Base-by-base conservation (phyloP, 2,797 vertebrate species). In the Girardinus metallicus region DNA sequence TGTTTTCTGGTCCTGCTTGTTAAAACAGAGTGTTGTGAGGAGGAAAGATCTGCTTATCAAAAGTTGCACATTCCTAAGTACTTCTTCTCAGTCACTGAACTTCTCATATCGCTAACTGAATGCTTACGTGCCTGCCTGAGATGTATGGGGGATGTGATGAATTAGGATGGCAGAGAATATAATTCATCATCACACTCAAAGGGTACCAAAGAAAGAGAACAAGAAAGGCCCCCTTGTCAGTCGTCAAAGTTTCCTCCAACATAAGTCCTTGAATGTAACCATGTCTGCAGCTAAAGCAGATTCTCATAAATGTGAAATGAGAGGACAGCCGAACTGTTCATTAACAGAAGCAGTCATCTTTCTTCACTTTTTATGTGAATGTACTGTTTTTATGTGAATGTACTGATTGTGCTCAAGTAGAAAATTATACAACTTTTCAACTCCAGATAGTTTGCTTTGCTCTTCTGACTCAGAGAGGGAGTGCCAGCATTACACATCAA, bases 241-340 rank as follows among this genome's bases (percentile, higher is more conserved):
- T n/a, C 39, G 34, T 83, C 86, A 83, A 60, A 21, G 31, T 83
- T 83, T 76, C 72, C 51, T 60, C 82, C 36, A 79, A 62, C 74
- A 83, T 86, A 82, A 88, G 88, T 80, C 71, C 78, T 83, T 76
- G 81, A 85, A 87, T 72, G 84, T 78, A 85, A 85, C 75, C 76
- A 74, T 74, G 74, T 88, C 43, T 44, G 73, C 23, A 34, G 82
- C 83, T 78, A 76, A 85, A 89, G 85, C 83, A 77, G 88, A 87
- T 84, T 86, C 90, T 91, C 85, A 92, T 94, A 76, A 90, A 93
- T 92, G 83, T 80, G 71, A 83, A 86, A 91, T 86, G 83, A 88
- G 31, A 53, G 83, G 80, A 87, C 43, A 80, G 86, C 83, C 73
- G 70, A 85, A 81, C 83, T 80, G 75, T 83, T 87, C 81, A 71